Percentiles rank a stretch among this genome's conserved stretches.
Evolutionary conservation across 2,888 invertebrate species (phyloP).

Genomic region (Crossocerus cetratus): DNA sequence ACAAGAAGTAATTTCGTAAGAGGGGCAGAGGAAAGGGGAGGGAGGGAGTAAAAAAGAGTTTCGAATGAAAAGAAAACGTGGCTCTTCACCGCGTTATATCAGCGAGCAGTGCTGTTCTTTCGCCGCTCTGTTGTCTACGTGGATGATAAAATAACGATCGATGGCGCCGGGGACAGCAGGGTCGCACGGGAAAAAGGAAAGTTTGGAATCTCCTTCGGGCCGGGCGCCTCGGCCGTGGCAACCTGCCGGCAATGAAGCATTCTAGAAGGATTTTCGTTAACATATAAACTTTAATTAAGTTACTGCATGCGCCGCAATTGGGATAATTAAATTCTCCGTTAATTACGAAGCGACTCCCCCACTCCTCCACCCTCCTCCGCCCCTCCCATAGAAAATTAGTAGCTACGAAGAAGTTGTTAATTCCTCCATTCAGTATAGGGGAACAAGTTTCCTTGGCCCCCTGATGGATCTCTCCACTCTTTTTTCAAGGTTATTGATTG

Average conservation of each 20-base stretch:
- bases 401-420: too few relatives aligned
- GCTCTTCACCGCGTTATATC: constrained; percentile 8
- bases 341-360: constrained; percentile 17
- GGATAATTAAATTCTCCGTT: constrained; percentile 27
- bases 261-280: background rate
- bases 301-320: constrained; percentile 19
- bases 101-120: background rate
- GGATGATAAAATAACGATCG: constrained; percentile 34
- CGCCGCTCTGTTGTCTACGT: background rate
- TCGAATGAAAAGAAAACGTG: constrained; percentile 3
- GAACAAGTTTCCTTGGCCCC: too few relatives aligned
- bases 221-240: background rate
- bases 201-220: constrained; percentile 7
- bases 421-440: too few relatives aligned
- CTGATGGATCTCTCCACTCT: too few relatives aligned
- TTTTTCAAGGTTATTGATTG: background rate
- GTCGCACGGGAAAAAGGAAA: constrained; percentile 4
- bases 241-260: background rate
- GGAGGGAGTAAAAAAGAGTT: background rate
- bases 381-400: too few relatives aligned
- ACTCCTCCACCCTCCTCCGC: background rate
- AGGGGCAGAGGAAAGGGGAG: background rate
- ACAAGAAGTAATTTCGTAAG: too few relatives aligned
- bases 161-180: background rate
- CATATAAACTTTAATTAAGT: constrained; percentile 31